Base-by-base conservation (phyloP, 2,797 vertebrate species). In the Eutrigla gurnardus region DNA sequence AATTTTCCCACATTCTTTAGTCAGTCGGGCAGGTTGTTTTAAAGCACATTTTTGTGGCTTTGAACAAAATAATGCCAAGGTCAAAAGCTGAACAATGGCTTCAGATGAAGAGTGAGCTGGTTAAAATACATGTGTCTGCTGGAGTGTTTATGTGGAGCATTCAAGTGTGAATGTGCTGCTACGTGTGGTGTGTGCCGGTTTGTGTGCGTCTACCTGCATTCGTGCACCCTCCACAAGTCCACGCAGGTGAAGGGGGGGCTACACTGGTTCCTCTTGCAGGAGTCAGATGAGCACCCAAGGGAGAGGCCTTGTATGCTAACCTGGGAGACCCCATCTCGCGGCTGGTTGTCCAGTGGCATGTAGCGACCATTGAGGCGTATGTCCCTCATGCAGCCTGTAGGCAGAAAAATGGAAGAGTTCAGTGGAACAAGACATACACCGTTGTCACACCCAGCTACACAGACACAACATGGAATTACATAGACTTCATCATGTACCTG, bases 141-240 rank as follows among this genome's bases (percentile, higher is more conserved):
- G 35, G 50, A 42, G 25, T 33, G 55, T 63, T 43, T 43, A 7
- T 8, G 45, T 36, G 35, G 6, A 61, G 4, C n/a, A 55, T 40
- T 52, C 43, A 5, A n/a, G 39, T 73, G 58, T 49, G 36, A 62
- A 14, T 54, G 40, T 54, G 49, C 25, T 35, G 58, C 54, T 53
- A 49, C 32, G 39, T 55, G 15, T 40, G 1, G 13, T 42, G 35
- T 55, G 32, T 7, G 1, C 35, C 8, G 12, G 17, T 11, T 25
- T 15, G 59, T 63, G 35, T 50, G 11, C 39, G 3, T 14, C 4
- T 39, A 97, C 96, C 96, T 96, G 96, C 96, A 97, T 89, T 97
- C 95, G 1, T 97, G 95, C 71, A 95, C 95, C 92, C 96, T 95
- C 97, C 97, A 97, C 78, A 97, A 83, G 89, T 97, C 96, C 36